phyloP scores from a whole-genome alignment of 2,113 vertebrate genomes.

The Drymodes brunneopygia region DNA sequence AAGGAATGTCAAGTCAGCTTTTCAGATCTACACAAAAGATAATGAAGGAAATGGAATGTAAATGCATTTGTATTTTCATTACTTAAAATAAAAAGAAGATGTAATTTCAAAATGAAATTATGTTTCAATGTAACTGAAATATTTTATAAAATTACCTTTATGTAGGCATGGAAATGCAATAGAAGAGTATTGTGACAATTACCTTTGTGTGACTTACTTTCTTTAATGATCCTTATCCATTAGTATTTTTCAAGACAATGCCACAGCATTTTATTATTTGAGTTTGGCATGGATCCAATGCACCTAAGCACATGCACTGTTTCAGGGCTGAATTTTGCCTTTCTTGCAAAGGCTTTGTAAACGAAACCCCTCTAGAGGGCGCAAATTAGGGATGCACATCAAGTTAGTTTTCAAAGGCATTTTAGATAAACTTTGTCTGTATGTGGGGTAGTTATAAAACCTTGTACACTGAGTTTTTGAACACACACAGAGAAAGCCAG shows the following conservation, averaged over 20 bases:
- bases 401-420: neutral
- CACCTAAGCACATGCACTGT: neutral
- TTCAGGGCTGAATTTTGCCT: neutral
- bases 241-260: neutral
- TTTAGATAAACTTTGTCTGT: neutral
- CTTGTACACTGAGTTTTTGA: neutral
- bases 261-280: neutral
- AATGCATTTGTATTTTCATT: neutral
- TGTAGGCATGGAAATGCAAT: neutral
- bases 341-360: neutral
- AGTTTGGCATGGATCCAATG: neutral
- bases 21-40: neutral
- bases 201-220: neutral
- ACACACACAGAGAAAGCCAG: neutral
- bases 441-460: neutral
- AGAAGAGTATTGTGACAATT: neutral
- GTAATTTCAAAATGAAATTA: neutral
- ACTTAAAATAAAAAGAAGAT: neutral
- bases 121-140: neutral
- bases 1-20: neutral
- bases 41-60: neutral
- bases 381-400: neutral
- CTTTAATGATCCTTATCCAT: neutral
- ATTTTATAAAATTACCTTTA: neutral
- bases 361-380: neutral